These are phyloP conservation scores for Ruditapes philippinarum DNA, from an alignment of 1,140 invertebrate species.

Conservation along the genomic window DNA sequence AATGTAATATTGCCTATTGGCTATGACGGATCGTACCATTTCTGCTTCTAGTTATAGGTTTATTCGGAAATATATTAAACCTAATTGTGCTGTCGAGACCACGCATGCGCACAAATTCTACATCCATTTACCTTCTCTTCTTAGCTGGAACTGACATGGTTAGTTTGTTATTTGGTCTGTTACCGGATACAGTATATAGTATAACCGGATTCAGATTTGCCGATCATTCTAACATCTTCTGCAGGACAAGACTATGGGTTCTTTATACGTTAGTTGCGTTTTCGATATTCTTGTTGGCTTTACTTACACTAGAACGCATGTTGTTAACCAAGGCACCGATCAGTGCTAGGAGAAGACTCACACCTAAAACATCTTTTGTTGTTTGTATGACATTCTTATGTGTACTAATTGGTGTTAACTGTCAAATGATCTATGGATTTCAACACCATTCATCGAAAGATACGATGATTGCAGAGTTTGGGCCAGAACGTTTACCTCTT, in stretches of 20 bases:
- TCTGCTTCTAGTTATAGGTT: neutral
- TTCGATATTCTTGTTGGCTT: conserved; percentile 20
- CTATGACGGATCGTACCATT: conserved; percentile 11
- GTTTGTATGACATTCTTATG: neutral
- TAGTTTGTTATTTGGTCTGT: neutral
- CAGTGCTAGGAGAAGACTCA: neutral
- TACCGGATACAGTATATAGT: neutral
- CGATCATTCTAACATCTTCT: neutral
- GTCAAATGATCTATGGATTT: no score
- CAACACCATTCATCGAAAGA: no score
- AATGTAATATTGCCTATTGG: no score
- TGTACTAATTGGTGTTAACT: no score
- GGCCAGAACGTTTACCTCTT: no score
- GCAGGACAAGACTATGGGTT: neutral
- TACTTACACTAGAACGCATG: conserved; percentile 15
- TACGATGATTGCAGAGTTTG: no score
- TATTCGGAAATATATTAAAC: conserved; percentile 11
- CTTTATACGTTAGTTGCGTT: neutral
- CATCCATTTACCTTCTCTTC: conserved; percentile 3
- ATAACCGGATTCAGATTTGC: neutral
- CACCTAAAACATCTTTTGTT: neutral
- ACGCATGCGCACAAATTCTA: neutral
- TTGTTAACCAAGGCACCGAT: neutral
- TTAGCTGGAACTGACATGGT: conserved; percentile 19
- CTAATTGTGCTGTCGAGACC: neutral